These are phyloP conservation scores for Danio albolineatus DNA, from an alignment of 2,797 vertebrate genomes.

Conservation along the genomic window DNA sequence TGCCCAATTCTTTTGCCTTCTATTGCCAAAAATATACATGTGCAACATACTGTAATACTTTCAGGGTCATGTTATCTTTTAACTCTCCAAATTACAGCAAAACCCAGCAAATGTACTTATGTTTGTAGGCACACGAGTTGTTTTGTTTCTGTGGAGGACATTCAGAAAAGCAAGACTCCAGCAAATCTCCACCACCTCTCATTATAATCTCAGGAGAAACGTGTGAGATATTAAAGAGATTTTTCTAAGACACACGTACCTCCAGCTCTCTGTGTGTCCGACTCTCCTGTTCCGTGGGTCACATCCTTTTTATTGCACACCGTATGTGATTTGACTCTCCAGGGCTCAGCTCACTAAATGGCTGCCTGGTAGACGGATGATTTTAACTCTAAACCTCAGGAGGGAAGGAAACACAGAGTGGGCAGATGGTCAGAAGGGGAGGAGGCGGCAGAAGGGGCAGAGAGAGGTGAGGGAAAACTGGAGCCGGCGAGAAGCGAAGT, in stretches of 20 bases:
- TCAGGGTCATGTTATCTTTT: too few species aligned
- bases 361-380: constrained; percentile 71
- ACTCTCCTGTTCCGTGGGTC: constrained; percentile 31
- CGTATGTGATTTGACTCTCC: constrained; percentile 36
- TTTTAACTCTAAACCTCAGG: constrained; percentile 75
- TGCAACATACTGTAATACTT: too few species aligned
- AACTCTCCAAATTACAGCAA: too few species aligned
- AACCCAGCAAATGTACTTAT: too few species aligned
- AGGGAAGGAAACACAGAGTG: constrained; percentile 69
- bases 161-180: too few species aligned
- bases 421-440: constrained; percentile 76
- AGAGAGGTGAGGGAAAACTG: constrained; percentile 53
- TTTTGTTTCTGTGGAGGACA: background rate
- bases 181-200: background rate
- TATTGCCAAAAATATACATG: too few species aligned
- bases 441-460: constrained; percentile 35
- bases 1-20: too few species aligned
- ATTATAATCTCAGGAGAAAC: constrained; percentile 3
- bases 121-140: too few species aligned
- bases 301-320: constrained; percentile 39
- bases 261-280: constrained; percentile 19
- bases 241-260: constrained; percentile 5
- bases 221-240: background rate
- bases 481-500: constrained; percentile 17
- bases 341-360: constrained; percentile 55